A percentile compares a stretch with the other conserved stretches of the same genome.
phyloP scores from a whole-genome alignment of 2,888 invertebrate genomes.

The Watsonalla binaria region DNA sequence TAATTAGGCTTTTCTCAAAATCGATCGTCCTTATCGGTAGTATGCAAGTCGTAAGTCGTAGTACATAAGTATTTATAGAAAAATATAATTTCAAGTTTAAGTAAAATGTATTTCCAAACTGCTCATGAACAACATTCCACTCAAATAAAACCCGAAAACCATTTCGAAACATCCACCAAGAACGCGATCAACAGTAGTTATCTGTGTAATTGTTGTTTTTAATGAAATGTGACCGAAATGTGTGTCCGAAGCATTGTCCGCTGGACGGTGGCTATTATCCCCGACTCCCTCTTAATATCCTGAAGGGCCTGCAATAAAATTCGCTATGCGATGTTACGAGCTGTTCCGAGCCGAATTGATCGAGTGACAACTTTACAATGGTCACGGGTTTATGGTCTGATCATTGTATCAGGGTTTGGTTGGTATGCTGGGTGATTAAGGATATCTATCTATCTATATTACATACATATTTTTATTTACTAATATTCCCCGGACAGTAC shows the following conservation, averaged over 20 bases:
- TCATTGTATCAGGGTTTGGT: neutral
- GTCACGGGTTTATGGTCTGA: slow-evolving; percentile 12
- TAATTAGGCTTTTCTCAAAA: no score
- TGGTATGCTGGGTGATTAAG: neutral
- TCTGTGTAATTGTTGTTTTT: slow-evolving; percentile 64
- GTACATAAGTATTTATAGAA: no score
- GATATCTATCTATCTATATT: neutral
- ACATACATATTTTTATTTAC: no score
- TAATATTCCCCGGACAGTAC: neutral
- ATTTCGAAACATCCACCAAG: slow-evolving; percentile 23
- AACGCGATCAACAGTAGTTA: slow-evolving; percentile 49
- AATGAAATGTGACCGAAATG: slow-evolving; percentile 62
- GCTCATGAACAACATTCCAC: neutral
- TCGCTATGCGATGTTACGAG: slow-evolving; percentile 37
- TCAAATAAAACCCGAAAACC: slow-evolving; percentile 7
- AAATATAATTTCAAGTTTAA: no score
- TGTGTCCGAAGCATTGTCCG: slow-evolving; percentile 56
- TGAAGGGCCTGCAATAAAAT: slow-evolving; percentile 55
- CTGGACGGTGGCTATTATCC: slow-evolving; percentile 59
- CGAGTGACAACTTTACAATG: slow-evolving; percentile 45
- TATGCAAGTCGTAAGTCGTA: no score
- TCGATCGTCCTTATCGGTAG: no score
- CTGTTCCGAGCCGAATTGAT: slow-evolving; percentile 36
- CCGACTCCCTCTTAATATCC: slow-evolving; percentile 54
- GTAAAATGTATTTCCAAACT: no score